A percentile compares a stretch with the other conserved stretches of the same genome.
These are phyloP conservation scores for Argyra leucocephala DNA, from an alignment of 2,888 invertebrate genomes.

Conservation along the genomic window DNA sequence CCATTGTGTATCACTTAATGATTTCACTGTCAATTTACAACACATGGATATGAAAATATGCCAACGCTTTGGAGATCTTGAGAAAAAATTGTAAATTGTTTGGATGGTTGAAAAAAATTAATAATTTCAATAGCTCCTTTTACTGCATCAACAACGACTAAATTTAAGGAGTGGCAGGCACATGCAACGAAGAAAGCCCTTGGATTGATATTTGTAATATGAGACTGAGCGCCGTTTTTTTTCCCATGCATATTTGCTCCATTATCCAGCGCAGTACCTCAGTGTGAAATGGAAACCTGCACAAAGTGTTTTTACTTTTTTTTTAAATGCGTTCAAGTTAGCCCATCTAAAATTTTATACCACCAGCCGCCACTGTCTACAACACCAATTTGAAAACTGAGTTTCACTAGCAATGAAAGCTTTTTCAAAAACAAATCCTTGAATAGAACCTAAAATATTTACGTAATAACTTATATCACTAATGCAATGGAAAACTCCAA, in stretches of 20 bases:
- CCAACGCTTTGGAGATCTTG: conserved; percentile 15
- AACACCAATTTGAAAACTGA: too few relatives aligned
- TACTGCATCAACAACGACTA: conserved; percentile 19
- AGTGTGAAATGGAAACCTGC: too few relatives aligned
- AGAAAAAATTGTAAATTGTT: conserved; percentile 18
- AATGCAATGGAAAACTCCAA: too few relatives aligned
- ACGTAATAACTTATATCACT: too few relatives aligned
- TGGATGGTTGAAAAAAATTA: conserved; percentile 16
- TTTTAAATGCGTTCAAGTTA: too few relatives aligned
- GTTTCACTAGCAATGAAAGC: too few relatives aligned
- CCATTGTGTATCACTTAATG: not conserved
- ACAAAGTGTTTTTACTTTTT: too few relatives aligned
- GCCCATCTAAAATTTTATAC: too few relatives aligned
- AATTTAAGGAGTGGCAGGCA: conserved; percentile 12
- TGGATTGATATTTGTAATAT: conserved; percentile 16
- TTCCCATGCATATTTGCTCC: conserved; percentile 7
- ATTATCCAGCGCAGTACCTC: too few relatives aligned
- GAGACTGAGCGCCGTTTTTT: conserved; percentile 7
- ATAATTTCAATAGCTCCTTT: conserved; percentile 17
- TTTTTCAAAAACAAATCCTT: too few relatives aligned
- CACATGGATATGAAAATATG: conserved; percentile 8
- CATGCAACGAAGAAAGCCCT: conserved; percentile 17
- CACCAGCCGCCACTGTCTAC: too few relatives aligned
- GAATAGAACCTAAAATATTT: too few relatives aligned
- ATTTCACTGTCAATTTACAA: conserved; percentile 2